Conservation (phyloP, 2,113 vertebrate species). For the Paratilapia polleni region DNA sequence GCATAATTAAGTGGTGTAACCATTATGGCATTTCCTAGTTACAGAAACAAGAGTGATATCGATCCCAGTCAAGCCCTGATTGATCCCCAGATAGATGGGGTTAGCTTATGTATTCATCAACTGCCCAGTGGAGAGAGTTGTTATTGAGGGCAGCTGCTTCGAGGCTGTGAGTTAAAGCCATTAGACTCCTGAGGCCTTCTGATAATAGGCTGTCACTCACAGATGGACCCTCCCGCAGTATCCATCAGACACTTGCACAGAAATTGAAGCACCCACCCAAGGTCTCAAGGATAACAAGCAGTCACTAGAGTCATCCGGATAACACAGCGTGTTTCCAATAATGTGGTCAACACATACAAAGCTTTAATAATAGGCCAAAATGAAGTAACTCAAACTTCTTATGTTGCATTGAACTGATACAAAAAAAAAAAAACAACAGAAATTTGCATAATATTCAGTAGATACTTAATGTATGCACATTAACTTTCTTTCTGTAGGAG, state of each 20-base stretch:
- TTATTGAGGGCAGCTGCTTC: constrained; percentile 81
- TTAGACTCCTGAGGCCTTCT: constrained; percentile 79
- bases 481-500: constrained; percentile 87
- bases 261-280: constrained; percentile 70
- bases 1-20: constrained; percentile 82
- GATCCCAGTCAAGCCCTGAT: constrained; percentile 79
- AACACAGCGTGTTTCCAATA: constrained; percentile 45
- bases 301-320: constrained; percentile 62
- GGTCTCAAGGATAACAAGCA: constrained; percentile 67
- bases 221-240: constrained; percentile 55
- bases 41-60: constrained; percentile 82
- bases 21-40: constrained; percentile 80
- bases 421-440: background rate
- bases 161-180: constrained; percentile 79
- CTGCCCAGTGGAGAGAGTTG: constrained; percentile 69
- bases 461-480: constrained; percentile 51
- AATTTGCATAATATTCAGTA: background rate
- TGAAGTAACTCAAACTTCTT: constrained; percentile 41
- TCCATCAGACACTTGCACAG: constrained; percentile 65
- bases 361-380: constrained; percentile 32
- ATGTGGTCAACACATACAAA: constrained; percentile 29
- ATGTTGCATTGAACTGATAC: constrained; percentile 10
- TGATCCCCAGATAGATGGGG: constrained; percentile 82
- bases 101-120: constrained; percentile 81
- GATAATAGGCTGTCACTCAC: constrained; percentile 83